Conservation (phyloP, 2,797 vertebrate species). For the Sebastes flavidus region DNA sequence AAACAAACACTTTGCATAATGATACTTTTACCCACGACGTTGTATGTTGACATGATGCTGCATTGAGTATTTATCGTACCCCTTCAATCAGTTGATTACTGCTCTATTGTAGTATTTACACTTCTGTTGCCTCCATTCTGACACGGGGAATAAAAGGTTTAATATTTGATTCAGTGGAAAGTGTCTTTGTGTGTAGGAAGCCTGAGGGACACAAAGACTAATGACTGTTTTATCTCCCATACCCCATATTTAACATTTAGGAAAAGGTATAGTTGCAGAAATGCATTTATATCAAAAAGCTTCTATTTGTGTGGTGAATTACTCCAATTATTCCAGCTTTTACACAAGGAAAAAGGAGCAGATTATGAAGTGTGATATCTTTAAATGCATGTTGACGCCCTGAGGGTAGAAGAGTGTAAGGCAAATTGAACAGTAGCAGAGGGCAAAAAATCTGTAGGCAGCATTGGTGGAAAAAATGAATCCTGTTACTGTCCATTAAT, state of each 20-base stretch:
- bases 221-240: conserved; percentile 30
- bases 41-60: neutral
- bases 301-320: conserved; percentile 37
- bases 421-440: conserved; percentile 6
- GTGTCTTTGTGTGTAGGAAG: neutral
- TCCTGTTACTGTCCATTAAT: neutral
- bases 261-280: conserved; percentile 19
- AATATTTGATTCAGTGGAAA: conserved; percentile 1
- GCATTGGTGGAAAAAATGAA: conserved; percentile 15
- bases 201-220: conserved; percentile 8
- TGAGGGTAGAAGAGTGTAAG: conserved; percentile 6
- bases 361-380: conserved; percentile 25
- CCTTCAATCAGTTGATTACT: conserved; percentile 10
- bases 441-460: conserved; percentile 13
- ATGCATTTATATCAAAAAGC: conserved; percentile 40
- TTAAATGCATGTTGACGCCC: conserved; percentile 25
- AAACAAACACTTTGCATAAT: conserved; percentile 4
- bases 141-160: conserved; percentile 6
- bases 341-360: conserved; percentile 9
- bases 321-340: conserved; percentile 37
- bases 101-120: neutral
- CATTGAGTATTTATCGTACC: neutral
- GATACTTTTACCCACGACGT: neutral
- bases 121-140: conserved; percentile 8
- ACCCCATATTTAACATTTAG: conserved; percentile 34